Conservation (phyloP, 1,140 invertebrate genomes). For the Tribolium castaneum region DNA sequence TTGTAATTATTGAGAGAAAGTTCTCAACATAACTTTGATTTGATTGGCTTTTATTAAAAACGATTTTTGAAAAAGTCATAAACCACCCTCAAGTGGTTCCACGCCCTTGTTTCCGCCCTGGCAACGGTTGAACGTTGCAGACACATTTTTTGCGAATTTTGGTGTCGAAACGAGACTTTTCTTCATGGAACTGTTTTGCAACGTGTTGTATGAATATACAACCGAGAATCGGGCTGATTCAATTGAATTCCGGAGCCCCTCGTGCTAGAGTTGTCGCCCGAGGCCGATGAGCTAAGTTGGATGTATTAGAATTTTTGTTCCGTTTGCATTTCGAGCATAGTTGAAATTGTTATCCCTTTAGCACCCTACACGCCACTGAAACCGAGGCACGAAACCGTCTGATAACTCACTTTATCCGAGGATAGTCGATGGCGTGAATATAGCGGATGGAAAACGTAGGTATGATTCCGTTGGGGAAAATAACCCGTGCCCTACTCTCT, state of each 20-base stretch:
- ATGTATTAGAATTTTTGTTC: not conserved
- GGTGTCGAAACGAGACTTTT: no score
- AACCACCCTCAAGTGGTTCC: no score
- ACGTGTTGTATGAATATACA: no score
- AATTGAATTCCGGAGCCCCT: not conserved
- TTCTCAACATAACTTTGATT: no score
- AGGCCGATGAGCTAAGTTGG: not conserved
- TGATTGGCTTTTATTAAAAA: no score
- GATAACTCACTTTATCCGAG: conserved; percentile 17
- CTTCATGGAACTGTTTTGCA: no score
- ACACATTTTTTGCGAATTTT: no score
- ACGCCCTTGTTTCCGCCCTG: no score
- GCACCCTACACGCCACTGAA: not conserved
- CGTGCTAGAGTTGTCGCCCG: no score
- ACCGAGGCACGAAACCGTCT: conserved; percentile 7
- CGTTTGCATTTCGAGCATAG: conserved; percentile 8
- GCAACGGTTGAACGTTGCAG: no score
- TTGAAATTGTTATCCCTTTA: conserved; percentile 11
- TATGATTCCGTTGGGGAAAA: conserved; percentile 26
- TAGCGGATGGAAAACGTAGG: conserved; percentile 13
- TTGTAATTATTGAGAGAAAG: no score
- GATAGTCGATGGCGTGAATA: conserved; percentile 13
- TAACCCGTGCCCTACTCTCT: conserved; percentile 23
- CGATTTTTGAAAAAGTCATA: no score
- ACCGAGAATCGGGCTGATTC: not conserved